These are phyloP conservation scores for Crambe crambe DNA, from an alignment of 37 sponge, comb jelly and placozoan species.

Conservation along the genomic window DNA sequence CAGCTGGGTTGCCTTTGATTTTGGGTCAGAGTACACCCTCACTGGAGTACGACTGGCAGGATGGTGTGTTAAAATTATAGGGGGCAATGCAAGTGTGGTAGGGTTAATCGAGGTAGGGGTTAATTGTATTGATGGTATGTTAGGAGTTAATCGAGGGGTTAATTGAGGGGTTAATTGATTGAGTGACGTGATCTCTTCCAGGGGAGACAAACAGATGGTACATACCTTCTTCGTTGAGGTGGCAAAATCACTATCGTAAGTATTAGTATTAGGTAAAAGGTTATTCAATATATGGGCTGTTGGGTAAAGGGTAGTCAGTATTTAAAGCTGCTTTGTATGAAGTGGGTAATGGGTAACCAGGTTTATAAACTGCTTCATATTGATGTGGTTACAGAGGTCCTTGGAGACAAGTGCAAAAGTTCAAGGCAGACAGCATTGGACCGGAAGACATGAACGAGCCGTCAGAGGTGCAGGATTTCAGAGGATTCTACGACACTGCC, in stretches of 20 bases:
- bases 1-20: constrained; percentile 84
- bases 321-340: neutral
- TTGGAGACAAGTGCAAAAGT: constrained; percentile 73
- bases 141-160: too few species aligned
- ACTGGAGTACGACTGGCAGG: constrained; percentile 80
- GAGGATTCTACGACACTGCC: constrained; percentile 74
- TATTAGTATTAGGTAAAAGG: neutral
- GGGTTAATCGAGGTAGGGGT: neutral
- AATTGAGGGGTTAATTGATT: too few species aligned
- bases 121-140: neutral
- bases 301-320: neutral
- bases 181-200: constrained; percentile 25
- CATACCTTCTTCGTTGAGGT: constrained; percentile 63
- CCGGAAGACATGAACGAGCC: constrained; percentile 52
- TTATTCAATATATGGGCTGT: too few species aligned
- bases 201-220: constrained; percentile 75
- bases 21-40: constrained; percentile 72
- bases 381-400: constrained; percentile 72
- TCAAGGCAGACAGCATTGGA: constrained; percentile 60
- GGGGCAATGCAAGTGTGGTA: too few species aligned
- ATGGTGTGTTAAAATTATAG: constrained; percentile 47
- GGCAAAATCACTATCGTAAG: constrained; percentile 63
- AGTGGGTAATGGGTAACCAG: neutral
- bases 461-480: constrained; percentile 73
- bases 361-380: constrained; percentile 21